Evolutionary conservation across 2,113 vertebrate species (phyloP).

Genomic region (Orthonyx spaldingii): DNA sequence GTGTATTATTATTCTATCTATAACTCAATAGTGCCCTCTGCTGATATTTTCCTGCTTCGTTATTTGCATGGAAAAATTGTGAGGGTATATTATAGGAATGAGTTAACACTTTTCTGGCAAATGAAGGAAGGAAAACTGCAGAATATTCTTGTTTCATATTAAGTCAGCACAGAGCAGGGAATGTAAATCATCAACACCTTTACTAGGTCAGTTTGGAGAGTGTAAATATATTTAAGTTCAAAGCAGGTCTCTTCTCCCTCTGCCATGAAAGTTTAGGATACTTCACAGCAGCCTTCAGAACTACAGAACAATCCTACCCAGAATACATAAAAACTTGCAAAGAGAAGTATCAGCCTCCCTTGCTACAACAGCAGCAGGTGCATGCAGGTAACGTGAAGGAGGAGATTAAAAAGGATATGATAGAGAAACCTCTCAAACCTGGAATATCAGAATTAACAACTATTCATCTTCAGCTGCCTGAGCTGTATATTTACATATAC

Average conservation of each 20-base stretch:
- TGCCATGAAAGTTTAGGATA: not conserved
- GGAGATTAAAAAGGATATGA: not conserved
- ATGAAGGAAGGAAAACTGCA: not conserved
- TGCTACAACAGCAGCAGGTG: not conserved
- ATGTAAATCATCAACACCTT: not conserved
- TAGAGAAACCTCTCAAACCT: not conserved
- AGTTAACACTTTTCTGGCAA: not conserved
- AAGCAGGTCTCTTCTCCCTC: not conserved
- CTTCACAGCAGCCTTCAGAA: not conserved
- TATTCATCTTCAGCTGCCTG: not conserved
- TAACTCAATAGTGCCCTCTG: constrained; percentile 54
- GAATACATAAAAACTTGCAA: not conserved
- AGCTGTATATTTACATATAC: not conserved
- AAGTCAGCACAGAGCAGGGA: not conserved
- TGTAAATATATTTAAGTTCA: not conserved
- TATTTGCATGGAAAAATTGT: not conserved
- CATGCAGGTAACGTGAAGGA: not conserved
- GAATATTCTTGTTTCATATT: not conserved
- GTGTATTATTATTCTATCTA: not conserved
- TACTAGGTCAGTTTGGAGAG: not conserved
- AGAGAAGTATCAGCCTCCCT: not conserved
- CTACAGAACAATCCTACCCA: not conserved
- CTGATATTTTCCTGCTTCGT: not conserved
- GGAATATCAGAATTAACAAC: not conserved
- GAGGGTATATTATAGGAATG: not conserved